Conservation (phyloP, 92 coral and sea anemone species). For the Palythoa grandiflora region DNA sequence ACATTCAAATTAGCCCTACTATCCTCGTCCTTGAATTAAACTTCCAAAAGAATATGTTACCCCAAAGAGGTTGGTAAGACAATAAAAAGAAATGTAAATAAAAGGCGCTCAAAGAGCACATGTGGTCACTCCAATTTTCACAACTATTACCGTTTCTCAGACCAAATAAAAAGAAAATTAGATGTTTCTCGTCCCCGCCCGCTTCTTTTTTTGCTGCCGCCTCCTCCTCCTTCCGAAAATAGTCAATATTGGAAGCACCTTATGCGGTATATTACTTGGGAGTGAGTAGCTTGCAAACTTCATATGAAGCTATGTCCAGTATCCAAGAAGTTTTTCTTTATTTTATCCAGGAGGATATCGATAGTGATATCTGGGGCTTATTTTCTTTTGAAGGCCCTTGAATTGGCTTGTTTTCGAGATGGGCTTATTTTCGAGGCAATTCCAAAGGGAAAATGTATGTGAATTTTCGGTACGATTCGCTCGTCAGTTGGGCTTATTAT, state of each 20-base stretch:
- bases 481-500: conserved; percentile 4
- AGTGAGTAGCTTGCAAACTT: conserved; percentile 45
- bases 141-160: conserved; percentile 32
- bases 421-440: conserved; percentile 24
- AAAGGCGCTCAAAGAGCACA: conserved; percentile 37
- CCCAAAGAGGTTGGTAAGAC: too few species aligned
- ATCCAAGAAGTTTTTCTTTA: conserved; percentile 42
- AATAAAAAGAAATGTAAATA: too few species aligned
- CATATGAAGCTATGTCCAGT: conserved; percentile 41
- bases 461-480: conserved; percentile 18
- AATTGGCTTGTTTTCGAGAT: too few species aligned
- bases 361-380: conserved; percentile 42
- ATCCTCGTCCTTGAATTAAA: too few species aligned
- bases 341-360: conserved; percentile 44
- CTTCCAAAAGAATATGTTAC: too few species aligned
- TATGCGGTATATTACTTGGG: conserved; percentile 28
- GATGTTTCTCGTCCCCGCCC: conserved; percentile 8
- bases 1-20: too few species aligned
- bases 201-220: conserved; percentile 37
- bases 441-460: conserved; percentile 25
- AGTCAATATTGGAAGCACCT: conserved; percentile 41
- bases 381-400: conserved; percentile 33
- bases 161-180: conserved; percentile 31
- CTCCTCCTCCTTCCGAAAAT: conserved; percentile 29
- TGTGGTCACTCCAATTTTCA: conserved; percentile 43